Percentiles rank a stretch among this genome's conserved stretches.
Conservation (phyloP, 2,797 vertebrate species). For the Natrix natrix region DNA sequence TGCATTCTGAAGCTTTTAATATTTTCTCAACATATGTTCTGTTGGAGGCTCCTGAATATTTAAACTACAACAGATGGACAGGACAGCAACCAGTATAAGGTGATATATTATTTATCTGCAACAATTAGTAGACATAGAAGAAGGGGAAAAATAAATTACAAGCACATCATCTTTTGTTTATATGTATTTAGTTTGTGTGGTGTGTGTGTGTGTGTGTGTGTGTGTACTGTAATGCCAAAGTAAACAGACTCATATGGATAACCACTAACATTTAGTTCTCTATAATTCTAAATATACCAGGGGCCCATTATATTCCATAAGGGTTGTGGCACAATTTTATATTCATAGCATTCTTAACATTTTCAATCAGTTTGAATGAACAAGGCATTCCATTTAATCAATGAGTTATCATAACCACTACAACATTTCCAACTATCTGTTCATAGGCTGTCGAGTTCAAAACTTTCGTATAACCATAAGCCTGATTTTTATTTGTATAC, state of each 20-base stretch:
- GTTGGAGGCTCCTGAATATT: not conserved
- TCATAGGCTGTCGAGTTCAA: not conserved
- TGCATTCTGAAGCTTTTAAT: not conserved
- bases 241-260: not conserved
- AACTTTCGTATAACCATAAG: not conserved
- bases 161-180: not conserved
- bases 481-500: not conserved
- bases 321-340: not conserved
- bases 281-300: not conserved
- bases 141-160: not conserved
- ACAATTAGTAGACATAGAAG: not conserved
- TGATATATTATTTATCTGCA: conserved; percentile 24
- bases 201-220: not conserved
- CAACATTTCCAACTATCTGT: not conserved
- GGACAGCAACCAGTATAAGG: not conserved
- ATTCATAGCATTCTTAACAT: not conserved
- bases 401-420: not conserved
- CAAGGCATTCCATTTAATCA: not conserved
- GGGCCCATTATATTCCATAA: not conserved
- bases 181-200: not conserved
- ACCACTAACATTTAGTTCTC: not conserved
- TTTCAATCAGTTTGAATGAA: not conserved
- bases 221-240: not conserved
- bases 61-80: not conserved
- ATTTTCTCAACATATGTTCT: not conserved